phyloP scores from a whole-genome alignment of 2,797 vertebrate genomes.

The Tenualosa thibaudeaui region DNA sequence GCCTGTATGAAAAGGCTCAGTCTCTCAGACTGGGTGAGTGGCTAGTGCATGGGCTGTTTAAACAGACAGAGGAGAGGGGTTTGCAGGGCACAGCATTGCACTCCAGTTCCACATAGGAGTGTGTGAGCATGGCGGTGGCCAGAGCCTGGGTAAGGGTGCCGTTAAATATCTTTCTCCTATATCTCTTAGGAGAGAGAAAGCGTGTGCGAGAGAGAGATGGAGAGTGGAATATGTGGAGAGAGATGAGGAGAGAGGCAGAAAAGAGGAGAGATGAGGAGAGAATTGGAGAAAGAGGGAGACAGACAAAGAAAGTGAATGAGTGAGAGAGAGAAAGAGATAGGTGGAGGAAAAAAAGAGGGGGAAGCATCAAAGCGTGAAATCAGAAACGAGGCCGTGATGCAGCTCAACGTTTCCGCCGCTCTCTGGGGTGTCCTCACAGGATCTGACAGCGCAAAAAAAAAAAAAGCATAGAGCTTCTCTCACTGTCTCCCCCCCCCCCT shows the following conservation, averaged over 20 bases:
- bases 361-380: conserved; percentile 74
- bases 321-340: background rate
- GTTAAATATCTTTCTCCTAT: conserved; percentile 62
- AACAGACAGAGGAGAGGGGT: background rate
- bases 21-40: background rate
- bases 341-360: conserved; percentile 46
- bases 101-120: background rate
- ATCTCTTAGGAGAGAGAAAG: conserved; percentile 44
- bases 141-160: conserved; percentile 65
- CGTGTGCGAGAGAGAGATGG: conserved; percentile 38
- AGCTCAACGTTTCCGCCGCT: conserved; percentile 63
- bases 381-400: conserved; percentile 68
- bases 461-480: conserved; percentile 46
- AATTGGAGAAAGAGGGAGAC: background rate
- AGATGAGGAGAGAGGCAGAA: background rate
- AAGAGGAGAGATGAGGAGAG: background rate
- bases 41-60: background rate
- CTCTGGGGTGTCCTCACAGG: conserved; percentile 59
- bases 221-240: background rate
- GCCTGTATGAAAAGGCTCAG: background rate
- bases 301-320: background rate
- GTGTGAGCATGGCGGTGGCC: conserved; percentile 13
- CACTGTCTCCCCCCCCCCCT: conserved; percentile 34
- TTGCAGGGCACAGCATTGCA: background rate
- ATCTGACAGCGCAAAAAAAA: conserved; percentile 64